Evolutionary conservation across 2,888 invertebrate genomes (phyloP).

Genomic region (Leptopilina myrica): DNA sequence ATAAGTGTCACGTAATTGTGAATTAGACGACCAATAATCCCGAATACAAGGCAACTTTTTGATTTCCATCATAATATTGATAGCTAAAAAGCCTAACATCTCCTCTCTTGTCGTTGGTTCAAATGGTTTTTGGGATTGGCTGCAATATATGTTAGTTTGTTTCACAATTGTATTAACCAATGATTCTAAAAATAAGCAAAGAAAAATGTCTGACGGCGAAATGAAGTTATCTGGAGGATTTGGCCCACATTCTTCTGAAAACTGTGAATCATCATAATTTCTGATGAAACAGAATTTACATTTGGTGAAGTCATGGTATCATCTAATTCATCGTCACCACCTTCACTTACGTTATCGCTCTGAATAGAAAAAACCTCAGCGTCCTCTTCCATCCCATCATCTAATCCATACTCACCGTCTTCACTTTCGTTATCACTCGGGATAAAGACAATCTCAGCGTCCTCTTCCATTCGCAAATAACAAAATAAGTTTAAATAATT

Average conservation of each 20-base stretch:
- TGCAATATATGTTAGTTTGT: constrained; percentile 57
- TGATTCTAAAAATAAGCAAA: constrained; percentile 48
- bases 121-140: constrained; percentile 43
- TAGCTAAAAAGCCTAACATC: constrained; percentile 31
- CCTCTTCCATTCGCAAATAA: neutral
- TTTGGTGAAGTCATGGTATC: neutral
- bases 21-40: constrained; percentile 51
- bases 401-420: neutral
- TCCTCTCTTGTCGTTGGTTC: constrained; percentile 22
- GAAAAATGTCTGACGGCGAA: constrained; percentile 47
- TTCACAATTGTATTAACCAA: constrained; percentile 52
- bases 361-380: no score
- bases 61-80: constrained; percentile 23
- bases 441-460: neutral
- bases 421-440: neutral
- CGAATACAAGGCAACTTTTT: constrained; percentile 43
- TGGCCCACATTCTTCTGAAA: constrained; percentile 32
- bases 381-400: neutral
- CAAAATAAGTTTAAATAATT: no score
- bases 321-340: no score
- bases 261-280: constrained; percentile 4
- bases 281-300: neutral
- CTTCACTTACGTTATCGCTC: no score
- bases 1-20: constrained; percentile 49
- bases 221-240: constrained; percentile 2